These are phyloP conservation scores for Drosophila lutescens DNA, from an alignment of 2,888 invertebrate species.

Conservation along the genomic window DNA sequence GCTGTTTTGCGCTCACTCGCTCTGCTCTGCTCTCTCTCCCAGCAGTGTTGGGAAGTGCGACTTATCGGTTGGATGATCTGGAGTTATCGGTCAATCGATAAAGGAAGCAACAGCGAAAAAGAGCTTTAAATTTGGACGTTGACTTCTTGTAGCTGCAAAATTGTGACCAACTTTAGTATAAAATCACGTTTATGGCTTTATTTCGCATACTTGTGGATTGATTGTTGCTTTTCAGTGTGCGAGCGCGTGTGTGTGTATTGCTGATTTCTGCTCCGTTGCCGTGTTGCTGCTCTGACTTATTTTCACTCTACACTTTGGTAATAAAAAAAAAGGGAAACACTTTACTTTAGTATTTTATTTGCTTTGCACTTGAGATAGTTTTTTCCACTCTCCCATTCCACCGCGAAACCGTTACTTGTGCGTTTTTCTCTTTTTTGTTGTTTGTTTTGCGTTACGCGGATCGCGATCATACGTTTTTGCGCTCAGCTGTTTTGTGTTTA, in stretches of 20 bases:
- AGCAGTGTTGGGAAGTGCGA: constrained; percentile 59
- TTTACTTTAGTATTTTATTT: constrained; percentile 36
- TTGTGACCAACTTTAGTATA: constrained; percentile 51
- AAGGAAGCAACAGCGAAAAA: constrained; percentile 24
- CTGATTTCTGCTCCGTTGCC: constrained; percentile 36
- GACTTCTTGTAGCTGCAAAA: constrained; percentile 57
- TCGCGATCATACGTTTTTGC: constrained; percentile 66
- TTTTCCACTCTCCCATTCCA: constrained; percentile 50
- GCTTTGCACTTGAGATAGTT: constrained; percentile 13
- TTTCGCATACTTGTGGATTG: constrained; percentile 54
- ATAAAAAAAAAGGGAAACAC: constrained; percentile 29
- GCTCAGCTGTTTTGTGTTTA: constrained; percentile 75
- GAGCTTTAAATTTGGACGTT: constrained; percentile 41
- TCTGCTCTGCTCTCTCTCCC: constrained; percentile 9
- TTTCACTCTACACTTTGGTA: constrained; percentile 52
- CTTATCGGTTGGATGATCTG: constrained; percentile 11
- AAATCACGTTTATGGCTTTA: constrained; percentile 45
- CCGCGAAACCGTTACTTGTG: constrained; percentile 8
- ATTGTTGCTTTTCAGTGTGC: constrained; percentile 42
- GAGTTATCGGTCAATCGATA: constrained; percentile 55
- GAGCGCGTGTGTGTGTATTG: constrained; percentile 10
- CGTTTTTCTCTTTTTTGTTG: constrained; percentile 30
- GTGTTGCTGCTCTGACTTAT: constrained; percentile 43
- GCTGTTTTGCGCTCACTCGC: constrained; percentile 50
- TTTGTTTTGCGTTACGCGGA: constrained; percentile 53